These are phyloP conservation scores for Otocyon megalotis DNA, from an alignment of 2,113 vertebrate species.

Conservation along the genomic window DNA sequence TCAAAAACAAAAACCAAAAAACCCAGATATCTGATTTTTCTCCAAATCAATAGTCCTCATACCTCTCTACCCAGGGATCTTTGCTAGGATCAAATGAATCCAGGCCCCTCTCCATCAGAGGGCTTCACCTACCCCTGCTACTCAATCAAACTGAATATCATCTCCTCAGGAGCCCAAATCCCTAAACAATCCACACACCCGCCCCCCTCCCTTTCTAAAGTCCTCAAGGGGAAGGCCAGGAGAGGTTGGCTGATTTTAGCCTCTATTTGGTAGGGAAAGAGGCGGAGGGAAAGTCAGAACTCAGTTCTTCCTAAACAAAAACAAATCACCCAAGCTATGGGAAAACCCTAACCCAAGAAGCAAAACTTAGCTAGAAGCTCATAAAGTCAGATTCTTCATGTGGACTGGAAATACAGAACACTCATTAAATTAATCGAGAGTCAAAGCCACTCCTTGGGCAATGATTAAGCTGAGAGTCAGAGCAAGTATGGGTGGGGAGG, in stretches of 20 bases:
- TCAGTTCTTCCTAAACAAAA: not conserved
- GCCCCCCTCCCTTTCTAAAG: not conserved
- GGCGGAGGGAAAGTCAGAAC: not conserved
- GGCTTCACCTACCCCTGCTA: not conserved
- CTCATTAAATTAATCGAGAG: not conserved
- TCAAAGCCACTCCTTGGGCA: slow-evolving; percentile 56
- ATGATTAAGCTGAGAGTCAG: slow-evolving; percentile 42
- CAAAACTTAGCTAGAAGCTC: slow-evolving; percentile 44
- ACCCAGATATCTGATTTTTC: not conserved
- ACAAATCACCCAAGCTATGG: not conserved
- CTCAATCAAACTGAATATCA: not conserved
- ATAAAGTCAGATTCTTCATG: not conserved
- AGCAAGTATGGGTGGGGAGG: not conserved
- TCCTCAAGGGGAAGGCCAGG: not conserved
- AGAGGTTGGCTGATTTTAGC: not conserved
- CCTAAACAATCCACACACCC: accelerated
- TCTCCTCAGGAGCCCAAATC: not conserved
- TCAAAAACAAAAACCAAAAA: not conserved
- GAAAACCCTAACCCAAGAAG: not conserved
- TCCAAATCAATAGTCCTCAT: not conserved
- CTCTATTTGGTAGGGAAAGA: not conserved
- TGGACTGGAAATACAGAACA: slow-evolving; percentile 25
- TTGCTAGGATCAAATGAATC: not conserved
- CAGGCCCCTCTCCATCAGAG: not conserved
- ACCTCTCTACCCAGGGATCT: not conserved